Evolutionary conservation across 2,113 vertebrate species (phyloP).

Genomic region (Pangasianodon hypophthalmus): DNA sequence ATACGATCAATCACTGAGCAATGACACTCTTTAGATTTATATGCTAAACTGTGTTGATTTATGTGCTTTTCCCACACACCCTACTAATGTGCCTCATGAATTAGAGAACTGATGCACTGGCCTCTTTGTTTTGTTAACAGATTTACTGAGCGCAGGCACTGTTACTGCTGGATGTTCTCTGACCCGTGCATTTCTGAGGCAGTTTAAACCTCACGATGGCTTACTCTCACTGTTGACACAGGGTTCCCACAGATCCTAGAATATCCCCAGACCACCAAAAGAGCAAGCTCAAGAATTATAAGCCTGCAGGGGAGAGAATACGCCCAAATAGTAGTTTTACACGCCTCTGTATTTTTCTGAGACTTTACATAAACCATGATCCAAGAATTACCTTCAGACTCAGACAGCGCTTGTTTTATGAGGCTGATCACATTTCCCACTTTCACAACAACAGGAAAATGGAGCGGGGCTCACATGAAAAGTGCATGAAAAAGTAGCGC

Average conservation of each 20-base stretch:
- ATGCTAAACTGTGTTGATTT: neutral
- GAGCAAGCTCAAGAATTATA: conserved; percentile 12
- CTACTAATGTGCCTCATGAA: neutral
- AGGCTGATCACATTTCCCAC: conserved; percentile 38
- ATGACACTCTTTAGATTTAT: neutral
- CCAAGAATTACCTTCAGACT: conserved; percentile 18
- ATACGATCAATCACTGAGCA: neutral
- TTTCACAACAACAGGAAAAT: conserved; percentile 51
- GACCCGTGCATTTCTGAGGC: conserved; percentile 18
- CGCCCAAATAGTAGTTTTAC: conserved; percentile 4
- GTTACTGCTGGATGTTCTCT: conserved; percentile 33
- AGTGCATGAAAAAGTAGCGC: conserved; percentile 9
- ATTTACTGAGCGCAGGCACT: conserved; percentile 29
- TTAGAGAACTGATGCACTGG: conserved; percentile 6
- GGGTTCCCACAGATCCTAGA: conserved; percentile 21
- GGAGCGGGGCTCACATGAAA: conserved; percentile 7
- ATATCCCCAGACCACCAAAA: conserved; percentile 34
- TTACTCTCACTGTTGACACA: conserved; percentile 22
- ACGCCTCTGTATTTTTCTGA: conserved; percentile 20
- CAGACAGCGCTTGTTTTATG: conserved; percentile 32
- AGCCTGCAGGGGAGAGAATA: neutral
- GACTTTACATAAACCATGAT: conserved; percentile 38
- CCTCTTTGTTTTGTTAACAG: conserved; percentile 14
- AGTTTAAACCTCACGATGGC: conserved; percentile 23
- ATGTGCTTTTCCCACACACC: neutral